Base-by-base conservation (phyloP, 2,888 invertebrate genomes). In the Eremobia ochroleuca region DNA sequence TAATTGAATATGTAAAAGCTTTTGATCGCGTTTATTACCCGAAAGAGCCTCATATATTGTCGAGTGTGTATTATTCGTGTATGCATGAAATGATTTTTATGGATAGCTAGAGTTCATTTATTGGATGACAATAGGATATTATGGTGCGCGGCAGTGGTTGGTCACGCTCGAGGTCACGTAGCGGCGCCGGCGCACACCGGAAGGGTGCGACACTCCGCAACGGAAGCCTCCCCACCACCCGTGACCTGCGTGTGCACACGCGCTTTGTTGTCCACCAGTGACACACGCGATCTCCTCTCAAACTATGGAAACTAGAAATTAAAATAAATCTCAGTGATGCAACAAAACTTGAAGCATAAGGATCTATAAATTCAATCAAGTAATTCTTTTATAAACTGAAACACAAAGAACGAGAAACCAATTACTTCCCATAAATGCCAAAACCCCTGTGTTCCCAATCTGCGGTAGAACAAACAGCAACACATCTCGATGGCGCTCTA, bases 171-270 rank as follows among this genome's bases (percentile, higher is more conserved):
- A 90, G 83, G 90, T 88, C 87, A 71, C 74, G 83, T 87, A 88
- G 86, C 88, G 89, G 94, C 94, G 94, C 95, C 90, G 92, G 94
- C 94, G 94, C 94, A 93, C 87, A 91, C 94, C 95, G 94, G 96
- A 96, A 96, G 96, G 96, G 96, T 93, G 96, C 95, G 96, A 94
- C 95, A 94, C 94, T 94, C 86, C 90, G 82, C 91, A 89, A 93
- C 95, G 96, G 96, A 96, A 94, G 85, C 92, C 93, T 92, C 94
- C 94, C 92, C 93, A 91, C 92, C 91, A 93, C 94, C 94, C 94
- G 94, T 94, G 95, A 96, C 95, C 93, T 92, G 93, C 88, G 90
- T 86, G 79, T 77, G 88, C 91, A 91, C 95, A 95, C 93, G 91
- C 91, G 94, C 91, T 91, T 93, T 92, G 94, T 92, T 91, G 87